Evolutionary conservation across 2,113 vertebrate species (phyloP), one percentile per base, ranked within the genome.

Genomic region (Zeus faber): DNA sequence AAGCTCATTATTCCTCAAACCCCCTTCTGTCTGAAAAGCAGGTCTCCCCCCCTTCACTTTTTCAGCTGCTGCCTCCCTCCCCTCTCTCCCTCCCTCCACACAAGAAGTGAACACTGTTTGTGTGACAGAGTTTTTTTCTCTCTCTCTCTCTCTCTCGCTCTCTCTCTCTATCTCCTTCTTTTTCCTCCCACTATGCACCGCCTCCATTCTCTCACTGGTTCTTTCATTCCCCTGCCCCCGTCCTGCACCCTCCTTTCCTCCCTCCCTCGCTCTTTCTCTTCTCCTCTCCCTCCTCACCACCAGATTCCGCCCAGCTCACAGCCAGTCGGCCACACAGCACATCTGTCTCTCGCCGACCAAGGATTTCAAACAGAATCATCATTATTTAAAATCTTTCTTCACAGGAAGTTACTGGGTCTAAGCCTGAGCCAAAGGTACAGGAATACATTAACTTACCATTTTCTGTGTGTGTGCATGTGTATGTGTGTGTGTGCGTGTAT

Each of bases 351-450:
- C n/a, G n/a, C n/a, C n/a, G n/a, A n/a, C n/a, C n/a, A n/a, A n/a
- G n/a, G n/a, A n/a, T n/a, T n/a, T n/a, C n/a, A n/a, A n/a, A n/a
- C n/a, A n/a, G n/a, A n/a, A n/a, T n/a, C n/a, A n/a, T n/a, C n/a
- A n/a, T n/a, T n/a, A n/a, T n/a, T n/a, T n/a, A n/a, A n/a, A n/a
- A n/a, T n/a, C n/a, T n/a, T n/a, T n/a, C n/a, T n/a, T n/a, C n/a
- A n/a, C n/a, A n/a, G n/a, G n/a, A n/a, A n/a, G n/a, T n/a, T 58
- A 37, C 56, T 65, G 55, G 76, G 23, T 37, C 33, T 54, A 24
- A 73, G 33, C n/a, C n/a, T n/a, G n/a, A n/a, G n/a, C n/a, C n/a
- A n/a, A n/a, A 87, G 82, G 80, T 85, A 83, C 57, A 68, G 56
- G 25, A 66, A 59, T n/a, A n/a, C n/a, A n/a, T 11, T 37, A 31